phyloP scores from a whole-genome alignment of 2,888 invertebrate species.

The Ceraclea dissimilis region DNA sequence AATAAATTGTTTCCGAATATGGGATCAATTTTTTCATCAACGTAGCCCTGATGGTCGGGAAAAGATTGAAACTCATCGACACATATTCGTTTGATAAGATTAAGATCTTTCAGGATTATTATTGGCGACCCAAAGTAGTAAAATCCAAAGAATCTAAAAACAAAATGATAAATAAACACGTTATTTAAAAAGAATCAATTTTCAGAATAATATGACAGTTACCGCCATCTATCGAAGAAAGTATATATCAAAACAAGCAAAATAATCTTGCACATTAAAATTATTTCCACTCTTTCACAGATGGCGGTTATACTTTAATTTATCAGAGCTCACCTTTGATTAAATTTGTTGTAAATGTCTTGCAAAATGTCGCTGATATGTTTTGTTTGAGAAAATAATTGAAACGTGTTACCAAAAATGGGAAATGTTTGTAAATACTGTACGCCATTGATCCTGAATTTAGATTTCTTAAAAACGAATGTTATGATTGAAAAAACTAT shows the following conservation, averaged over 20 bases:
- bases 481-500: too few relatives aligned
- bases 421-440: conserved; percentile 14
- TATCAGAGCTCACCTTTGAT: conserved; percentile 30
- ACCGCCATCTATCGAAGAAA: not conserved
- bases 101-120: conserved; percentile 38
- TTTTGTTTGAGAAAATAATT: conserved; percentile 26
- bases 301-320: not conserved
- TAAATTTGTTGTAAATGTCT: conserved; percentile 29
- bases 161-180: too few relatives aligned
- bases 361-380: conserved; percentile 27
- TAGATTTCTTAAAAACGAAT: too few relatives aligned
- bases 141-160: conserved; percentile 35
- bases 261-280: too few relatives aligned
- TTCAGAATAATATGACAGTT: too few relatives aligned
- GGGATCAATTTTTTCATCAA: conserved; percentile 36
- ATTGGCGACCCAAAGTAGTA: conserved; percentile 37
- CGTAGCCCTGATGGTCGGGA: conserved; percentile 37
- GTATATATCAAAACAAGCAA: not conserved
- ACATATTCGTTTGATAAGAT: conserved; percentile 41
- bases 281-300: too few relatives aligned
- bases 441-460: not conserved
- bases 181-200: too few relatives aligned
- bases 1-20: conserved; percentile 44
- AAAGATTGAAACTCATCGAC: conserved; percentile 50
- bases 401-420: conserved; percentile 32